phyloP scores from a whole-genome alignment of 2,113 vertebrate genomes.

The Dinomys branickii region DNA sequence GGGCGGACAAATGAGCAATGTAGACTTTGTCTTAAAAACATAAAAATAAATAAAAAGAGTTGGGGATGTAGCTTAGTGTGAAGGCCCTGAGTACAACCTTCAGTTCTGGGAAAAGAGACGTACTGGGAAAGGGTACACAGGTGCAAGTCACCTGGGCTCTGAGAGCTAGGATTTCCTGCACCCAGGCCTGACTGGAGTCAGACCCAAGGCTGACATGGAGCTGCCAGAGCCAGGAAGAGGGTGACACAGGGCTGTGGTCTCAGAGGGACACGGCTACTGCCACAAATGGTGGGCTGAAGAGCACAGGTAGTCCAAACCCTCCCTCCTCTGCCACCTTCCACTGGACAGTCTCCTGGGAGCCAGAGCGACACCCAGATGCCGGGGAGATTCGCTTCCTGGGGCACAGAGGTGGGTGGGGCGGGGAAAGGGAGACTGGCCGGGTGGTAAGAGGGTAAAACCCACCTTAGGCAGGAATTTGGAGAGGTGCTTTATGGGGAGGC shows the following conservation, averaged over 20 bases:
- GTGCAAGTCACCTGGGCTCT: background rate
- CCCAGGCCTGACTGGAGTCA: background rate
- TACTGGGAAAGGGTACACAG: background rate
- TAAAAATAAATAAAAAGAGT: background rate
- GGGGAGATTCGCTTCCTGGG: background rate
- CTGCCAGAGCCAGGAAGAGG: accelerated
- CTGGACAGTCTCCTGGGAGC: background rate
- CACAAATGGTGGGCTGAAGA: accelerated
- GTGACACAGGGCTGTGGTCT: accelerated
- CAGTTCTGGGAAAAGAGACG: background rate
- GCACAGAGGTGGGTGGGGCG: background rate
- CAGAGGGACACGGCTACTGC: background rate
- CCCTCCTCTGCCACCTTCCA: background rate
- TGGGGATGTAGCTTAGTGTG: background rate
- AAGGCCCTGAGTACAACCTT: background rate
- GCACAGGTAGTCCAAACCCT: background rate
- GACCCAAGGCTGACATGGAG: background rate
- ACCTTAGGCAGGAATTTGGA: background rate
- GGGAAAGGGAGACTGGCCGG: background rate
- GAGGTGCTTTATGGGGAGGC: background rate
- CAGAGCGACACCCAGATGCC: background rate
- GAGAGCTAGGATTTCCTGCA: too few species aligned
- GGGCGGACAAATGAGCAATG: background rate
- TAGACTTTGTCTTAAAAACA: background rate
- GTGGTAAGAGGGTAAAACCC: background rate